Base-by-base conservation (phyloP, 2,797 vertebrate genomes). In the Gadopsis marmoratus region DNA sequence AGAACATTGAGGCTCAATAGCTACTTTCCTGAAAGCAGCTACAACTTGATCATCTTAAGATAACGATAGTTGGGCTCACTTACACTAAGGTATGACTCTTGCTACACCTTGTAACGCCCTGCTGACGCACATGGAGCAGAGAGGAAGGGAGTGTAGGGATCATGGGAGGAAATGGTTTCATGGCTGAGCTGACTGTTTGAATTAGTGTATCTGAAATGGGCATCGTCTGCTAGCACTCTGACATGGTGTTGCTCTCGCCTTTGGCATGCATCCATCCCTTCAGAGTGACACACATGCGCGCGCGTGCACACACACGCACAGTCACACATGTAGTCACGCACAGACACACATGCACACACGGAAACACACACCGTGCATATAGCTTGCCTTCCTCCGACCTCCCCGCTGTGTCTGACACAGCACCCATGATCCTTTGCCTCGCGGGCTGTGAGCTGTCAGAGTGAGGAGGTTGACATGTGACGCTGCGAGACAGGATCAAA, bases 221-320 rank as follows among this genome's bases (percentile, higher is more conserved):
- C 94, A 94, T 95, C 92, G 91, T 95, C 95, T 95, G 94, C 94
- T 94, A 93, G 87, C 94, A 89, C 91, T 94, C 93, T 94, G 94
- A 95, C 94, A 95, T 94, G 94, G 94, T 96, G 95, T 95, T 94
- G 93, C 91, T 94, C 92, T 93, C 76, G 93, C 93, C 94, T 87
- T 86, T 92, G 93, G 95, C 93, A 85, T 76, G 78, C 79, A 88
- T 92, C 90, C 89, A 90, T 92, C 90, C 87, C 88, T 92, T 91
- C 83, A 91, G 81, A 85, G 70, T 83, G 88, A 90, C 88, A 85
- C 82, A 74, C 83, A 69, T 63, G 43, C 82, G 37, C 37, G 8
- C 9, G 37, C 37, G n/a, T n/a, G n/a, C n/a, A 74, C 70, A 79
- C 82, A 72, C 50, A n/a, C 47, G 56, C 72, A 45, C 50, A 66